Evolutionary conservation across 2,113 vertebrate species (phyloP).

Genomic region (Dendrocopos noguchii): DNA sequence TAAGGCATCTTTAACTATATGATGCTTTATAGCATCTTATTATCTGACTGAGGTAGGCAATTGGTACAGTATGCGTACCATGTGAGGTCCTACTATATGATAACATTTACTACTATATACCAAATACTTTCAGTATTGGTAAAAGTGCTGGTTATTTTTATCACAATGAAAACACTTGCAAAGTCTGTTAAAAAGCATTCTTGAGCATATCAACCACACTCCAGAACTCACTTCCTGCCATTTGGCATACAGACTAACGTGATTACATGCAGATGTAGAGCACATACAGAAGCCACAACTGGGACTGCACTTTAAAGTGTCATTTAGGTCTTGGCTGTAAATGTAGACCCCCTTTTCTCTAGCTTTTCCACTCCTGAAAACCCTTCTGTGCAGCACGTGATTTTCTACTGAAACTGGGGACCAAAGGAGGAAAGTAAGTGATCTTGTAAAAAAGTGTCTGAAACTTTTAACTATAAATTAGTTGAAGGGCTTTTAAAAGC

Average conservation of each 20-base stretch:
- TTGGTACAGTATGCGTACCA: neutral
- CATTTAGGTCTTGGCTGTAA: slow-evolving; percentile 4
- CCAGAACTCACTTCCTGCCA: neutral
- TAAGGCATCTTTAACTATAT: neutral
- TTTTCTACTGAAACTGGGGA: neutral
- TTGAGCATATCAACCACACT: neutral
- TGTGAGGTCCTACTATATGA: neutral
- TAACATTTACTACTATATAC: neutral
- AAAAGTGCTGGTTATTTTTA: slow-evolving; percentile 10
- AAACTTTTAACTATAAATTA: neutral
- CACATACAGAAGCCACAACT: neutral
- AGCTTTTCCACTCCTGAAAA: slow-evolving; percentile 1
- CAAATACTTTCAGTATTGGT: neutral
- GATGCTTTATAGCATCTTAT: neutral
- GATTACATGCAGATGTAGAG: neutral
- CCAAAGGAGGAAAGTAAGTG: neutral
- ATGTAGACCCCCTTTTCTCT: neutral
- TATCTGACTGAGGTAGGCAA: neutral
- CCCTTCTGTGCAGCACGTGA: neutral
- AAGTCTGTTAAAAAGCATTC: neutral
- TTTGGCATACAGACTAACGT: neutral
- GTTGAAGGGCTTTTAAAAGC: slow-evolving; percentile 16
- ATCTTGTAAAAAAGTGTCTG: neutral
- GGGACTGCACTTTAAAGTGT: neutral
- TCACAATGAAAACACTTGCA: neutral